phyloP scores from a whole-genome alignment of 2,888 invertebrate species.

The Synanthedon tipuliformis region DNA sequence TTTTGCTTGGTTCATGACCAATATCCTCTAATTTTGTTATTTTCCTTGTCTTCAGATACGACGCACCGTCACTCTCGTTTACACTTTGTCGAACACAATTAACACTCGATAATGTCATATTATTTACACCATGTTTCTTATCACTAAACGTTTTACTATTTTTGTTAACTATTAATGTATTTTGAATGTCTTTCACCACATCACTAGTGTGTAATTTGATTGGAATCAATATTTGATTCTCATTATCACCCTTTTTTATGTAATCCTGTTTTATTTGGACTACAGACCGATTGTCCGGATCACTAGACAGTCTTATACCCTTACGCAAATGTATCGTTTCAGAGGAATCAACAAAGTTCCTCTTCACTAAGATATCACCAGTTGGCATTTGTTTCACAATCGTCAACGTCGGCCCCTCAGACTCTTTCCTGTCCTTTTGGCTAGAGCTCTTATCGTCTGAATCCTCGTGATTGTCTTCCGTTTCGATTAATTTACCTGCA shows the following conservation, averaged over 20 bases:
- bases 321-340: slow-evolving; percentile 56
- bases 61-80: slow-evolving; percentile 54
- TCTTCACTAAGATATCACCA: slow-evolving; percentile 55
- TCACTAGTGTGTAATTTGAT: slow-evolving; percentile 56
- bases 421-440: slow-evolving; percentile 38
- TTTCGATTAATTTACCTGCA: slow-evolving; percentile 72
- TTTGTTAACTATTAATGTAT: slow-evolving; percentile 62
- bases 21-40: slow-evolving; percentile 55
- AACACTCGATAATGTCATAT: slow-evolving; percentile 57
- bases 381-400: slow-evolving; percentile 57
- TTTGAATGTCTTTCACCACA: slow-evolving; percentile 64
- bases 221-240: slow-evolving; percentile 58
- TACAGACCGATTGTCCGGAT: slow-evolving; percentile 55
- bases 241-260: slow-evolving; percentile 55
- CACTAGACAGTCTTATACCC: slow-evolving; percentile 56
- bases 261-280: slow-evolving; percentile 56
- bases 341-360: slow-evolving; percentile 45
- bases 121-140: slow-evolving; percentile 64
- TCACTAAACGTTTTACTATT: slow-evolving; percentile 54
- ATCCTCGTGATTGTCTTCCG: slow-evolving; percentile 70
- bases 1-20: slow-evolving; percentile 54
- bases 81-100: slow-evolving; percentile 57
- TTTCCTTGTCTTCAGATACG: slow-evolving; percentile 54
- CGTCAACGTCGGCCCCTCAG: slow-evolving; percentile 47
- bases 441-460: slow-evolving; percentile 48